These are phyloP conservation scores for Ophonus ardosiacus DNA, from an alignment of 2,888 invertebrate genomes.

Conservation along the genomic window DNA sequence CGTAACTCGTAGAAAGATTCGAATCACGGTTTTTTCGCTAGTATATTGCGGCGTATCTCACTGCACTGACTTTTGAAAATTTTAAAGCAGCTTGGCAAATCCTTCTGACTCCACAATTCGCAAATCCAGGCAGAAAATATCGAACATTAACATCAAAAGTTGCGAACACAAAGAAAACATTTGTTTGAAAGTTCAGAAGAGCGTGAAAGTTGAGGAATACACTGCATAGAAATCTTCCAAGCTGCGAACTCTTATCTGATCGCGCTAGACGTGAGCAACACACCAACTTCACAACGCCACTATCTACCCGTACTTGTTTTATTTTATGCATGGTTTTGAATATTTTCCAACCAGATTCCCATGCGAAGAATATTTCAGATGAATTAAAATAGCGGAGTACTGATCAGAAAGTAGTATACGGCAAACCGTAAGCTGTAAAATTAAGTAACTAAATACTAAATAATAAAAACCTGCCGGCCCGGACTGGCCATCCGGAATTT, in stretches of 20 bases:
- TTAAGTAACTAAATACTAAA: too few relatives aligned
- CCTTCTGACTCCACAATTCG: slow-evolving; percentile 8
- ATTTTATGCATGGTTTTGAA: background rate
- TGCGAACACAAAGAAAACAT: slow-evolving; percentile 48
- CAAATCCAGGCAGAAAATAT: slow-evolving; percentile 44
- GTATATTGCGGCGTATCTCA: too few relatives aligned
- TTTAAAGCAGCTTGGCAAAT: background rate
- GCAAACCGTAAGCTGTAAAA: too few relatives aligned
- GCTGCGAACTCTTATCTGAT: slow-evolving; percentile 7
- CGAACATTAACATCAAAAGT: slow-evolving; percentile 59
- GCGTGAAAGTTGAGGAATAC: slow-evolving; percentile 53
- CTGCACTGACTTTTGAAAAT: background rate
- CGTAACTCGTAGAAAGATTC: background rate
- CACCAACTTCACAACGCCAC: background rate
- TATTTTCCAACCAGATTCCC: background rate
- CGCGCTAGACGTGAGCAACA: background rate
- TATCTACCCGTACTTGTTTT: background rate
- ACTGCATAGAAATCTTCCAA: slow-evolving; percentile 23
- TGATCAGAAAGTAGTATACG: too few relatives aligned
- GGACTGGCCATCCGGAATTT: too few relatives aligned
- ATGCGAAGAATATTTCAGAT: too few relatives aligned
- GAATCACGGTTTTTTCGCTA: background rate
- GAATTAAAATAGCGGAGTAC: too few relatives aligned
- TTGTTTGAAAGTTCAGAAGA: slow-evolving; percentile 46
- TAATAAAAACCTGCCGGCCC: too few relatives aligned